Evolutionary conservation across 1,140 invertebrate species (phyloP).

Genomic region (Drosophila pachea): DNA sequence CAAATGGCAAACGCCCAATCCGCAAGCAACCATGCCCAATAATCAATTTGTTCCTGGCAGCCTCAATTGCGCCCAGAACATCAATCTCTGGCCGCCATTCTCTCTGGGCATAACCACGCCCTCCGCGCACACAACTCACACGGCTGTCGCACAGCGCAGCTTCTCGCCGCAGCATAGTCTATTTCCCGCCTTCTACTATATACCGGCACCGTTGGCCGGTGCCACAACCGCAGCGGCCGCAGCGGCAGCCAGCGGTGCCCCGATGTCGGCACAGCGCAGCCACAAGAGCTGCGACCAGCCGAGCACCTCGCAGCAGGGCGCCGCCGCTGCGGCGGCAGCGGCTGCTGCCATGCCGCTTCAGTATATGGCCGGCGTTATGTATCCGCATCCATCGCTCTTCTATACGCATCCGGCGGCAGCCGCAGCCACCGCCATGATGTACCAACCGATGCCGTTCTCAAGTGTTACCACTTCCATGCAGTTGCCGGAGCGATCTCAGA

Average conservation of each 20-base stretch:
- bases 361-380: conserved; percentile 82
- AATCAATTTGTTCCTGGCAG: conserved; percentile 8
- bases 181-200: conserved; percentile 81
- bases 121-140: conserved; percentile 69
- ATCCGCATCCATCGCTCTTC: conserved; percentile 78
- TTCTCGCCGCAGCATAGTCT: conserved; percentile 61
- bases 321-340: conserved; percentile 31
- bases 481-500: conserved; percentile 42
- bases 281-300: conserved; percentile 42
- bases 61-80: conserved; percentile 53
- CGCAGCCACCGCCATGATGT: conserved; percentile 70
- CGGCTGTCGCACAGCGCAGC: conserved; percentile 66
- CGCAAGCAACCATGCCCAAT: background rate
- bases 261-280: background rate
- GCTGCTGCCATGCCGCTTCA: conserved; percentile 72
- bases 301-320: conserved; percentile 56
- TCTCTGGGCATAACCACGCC: conserved; percentile 80
- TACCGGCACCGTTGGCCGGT: conserved; percentile 78
- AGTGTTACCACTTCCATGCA: conserved; percentile 55
- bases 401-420: conserved; percentile 73
- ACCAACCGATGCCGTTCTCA: conserved; percentile 71
- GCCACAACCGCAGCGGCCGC: conserved; percentile 11
- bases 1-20: conserved; percentile 5
- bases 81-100: conserved; percentile 83
- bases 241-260: background rate